Conservation (phyloP, 37 sponge, comb jelly and placozoan species). For the Spongilla lacustris region DNA sequence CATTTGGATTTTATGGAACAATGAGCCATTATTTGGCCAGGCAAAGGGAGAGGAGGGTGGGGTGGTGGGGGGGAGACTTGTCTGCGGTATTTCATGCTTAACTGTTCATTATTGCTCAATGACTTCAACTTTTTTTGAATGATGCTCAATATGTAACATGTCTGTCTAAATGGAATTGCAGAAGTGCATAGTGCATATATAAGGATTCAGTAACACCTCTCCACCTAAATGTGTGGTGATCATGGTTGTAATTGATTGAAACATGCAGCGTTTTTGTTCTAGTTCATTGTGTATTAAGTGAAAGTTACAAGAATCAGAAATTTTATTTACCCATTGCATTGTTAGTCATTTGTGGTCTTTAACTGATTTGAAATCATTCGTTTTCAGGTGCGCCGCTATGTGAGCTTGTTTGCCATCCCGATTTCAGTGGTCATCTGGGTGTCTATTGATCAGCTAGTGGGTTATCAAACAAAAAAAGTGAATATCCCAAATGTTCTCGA, state of each 20-base stretch:
- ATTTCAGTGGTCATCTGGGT: slow-evolving; percentile 81
- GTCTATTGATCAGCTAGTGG: slow-evolving; percentile 52
- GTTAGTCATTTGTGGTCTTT: slow-evolving; percentile 3
- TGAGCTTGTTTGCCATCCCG: slow-evolving; percentile 82
- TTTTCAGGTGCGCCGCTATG: slow-evolving; percentile 58
- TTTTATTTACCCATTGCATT: not conserved
- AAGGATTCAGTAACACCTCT: not conserved
- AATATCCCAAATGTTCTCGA: slow-evolving; percentile 56
- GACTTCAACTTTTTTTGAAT: not conserved
- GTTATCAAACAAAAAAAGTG: slow-evolving; percentile 59
- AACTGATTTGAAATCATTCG: not conserved
- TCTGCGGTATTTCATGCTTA: not conserved
- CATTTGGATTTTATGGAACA: not conserved
- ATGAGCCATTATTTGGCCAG: not conserved
- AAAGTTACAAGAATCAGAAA: not conserved
- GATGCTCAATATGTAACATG: not conserved
- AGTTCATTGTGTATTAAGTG: not conserved
- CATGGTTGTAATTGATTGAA: not conserved
- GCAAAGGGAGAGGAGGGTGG: not conserved
- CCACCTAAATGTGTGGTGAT: not conserved
- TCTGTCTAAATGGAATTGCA: not conserved
- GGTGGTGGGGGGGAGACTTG: not conserved
- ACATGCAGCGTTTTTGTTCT: not conserved
- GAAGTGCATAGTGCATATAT: not conserved
- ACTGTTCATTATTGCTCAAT: not conserved